Evolutionary conservation across 2,113 vertebrate genomes (phyloP).

Genomic region (Chaetura pelagica): DNA sequence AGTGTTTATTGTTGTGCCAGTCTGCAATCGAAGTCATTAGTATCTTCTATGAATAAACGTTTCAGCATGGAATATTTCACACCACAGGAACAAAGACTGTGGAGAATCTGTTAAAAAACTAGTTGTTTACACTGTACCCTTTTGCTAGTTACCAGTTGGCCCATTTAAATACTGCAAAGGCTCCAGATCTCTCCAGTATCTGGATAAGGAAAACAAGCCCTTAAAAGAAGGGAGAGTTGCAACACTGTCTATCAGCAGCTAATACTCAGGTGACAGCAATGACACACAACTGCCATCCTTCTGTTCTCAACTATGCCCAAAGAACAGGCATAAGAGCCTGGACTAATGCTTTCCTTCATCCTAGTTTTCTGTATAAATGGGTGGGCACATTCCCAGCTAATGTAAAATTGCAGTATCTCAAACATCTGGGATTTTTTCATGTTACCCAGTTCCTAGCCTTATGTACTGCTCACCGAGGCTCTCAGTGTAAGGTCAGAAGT

Average conservation of each 20-base stretch:
- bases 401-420: accelerated
- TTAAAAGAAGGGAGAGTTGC: not conserved
- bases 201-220: not conserved
- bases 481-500: not conserved
- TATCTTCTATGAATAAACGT: not conserved
- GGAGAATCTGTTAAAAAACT: not conserved
- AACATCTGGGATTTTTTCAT: not conserved
- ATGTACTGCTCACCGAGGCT: accelerated
- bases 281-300: not conserved
- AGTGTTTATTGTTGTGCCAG: not conserved
- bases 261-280: not conserved
- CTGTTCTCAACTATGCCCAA: not conserved
- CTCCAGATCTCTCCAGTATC: not conserved
- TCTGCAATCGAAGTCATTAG: not conserved
- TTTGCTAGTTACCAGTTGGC: not conserved
- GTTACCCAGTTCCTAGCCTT: not conserved
- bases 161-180: not conserved
- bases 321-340: not conserved
- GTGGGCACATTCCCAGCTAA: accelerated
- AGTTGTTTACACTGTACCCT: not conserved
- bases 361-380: not conserved
- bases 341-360: not conserved
- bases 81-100: not conserved
- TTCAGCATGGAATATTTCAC: not conserved
- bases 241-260: not conserved